A percentile compares a stretch with the other conserved stretches of the same genome.
Conservation (phyloP, 2,888 invertebrate species). For the Pinctada fucata region DNA sequence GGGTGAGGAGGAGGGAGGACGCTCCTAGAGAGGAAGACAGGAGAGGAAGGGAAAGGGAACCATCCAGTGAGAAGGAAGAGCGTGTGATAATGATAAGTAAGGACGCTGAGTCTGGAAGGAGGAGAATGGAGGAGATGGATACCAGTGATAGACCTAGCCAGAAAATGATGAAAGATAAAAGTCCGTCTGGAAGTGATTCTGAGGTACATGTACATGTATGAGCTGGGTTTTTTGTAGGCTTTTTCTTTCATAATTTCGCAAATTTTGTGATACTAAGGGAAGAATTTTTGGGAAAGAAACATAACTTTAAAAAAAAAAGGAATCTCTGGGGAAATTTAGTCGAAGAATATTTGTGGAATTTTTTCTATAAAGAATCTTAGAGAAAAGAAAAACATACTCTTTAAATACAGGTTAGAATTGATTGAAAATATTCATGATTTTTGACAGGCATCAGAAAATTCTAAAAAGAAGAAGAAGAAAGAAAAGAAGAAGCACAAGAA, state of each 20-base stretch:
- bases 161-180: slow-evolving; percentile 43
- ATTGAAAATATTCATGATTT: no score
- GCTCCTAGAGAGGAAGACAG: background rate
- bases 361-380: no score
- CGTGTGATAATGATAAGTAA: slow-evolving; percentile 30
- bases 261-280: no score
- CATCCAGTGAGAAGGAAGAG: slow-evolving; percentile 33
- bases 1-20: slow-evolving; percentile 8
- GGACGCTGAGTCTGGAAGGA: slow-evolving; percentile 6
- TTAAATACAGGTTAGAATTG: no score
- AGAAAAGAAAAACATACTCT: no score
- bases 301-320: no score
- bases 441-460: slow-evolving; percentile 20
- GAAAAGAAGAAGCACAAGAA: slow-evolving; percentile 63
- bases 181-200: slow-evolving; percentile 50
- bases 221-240: background rate
- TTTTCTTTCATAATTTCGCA: background rate
- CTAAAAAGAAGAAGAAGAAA: slow-evolving; percentile 64
- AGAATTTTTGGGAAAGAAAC: no score
- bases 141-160: slow-evolving; percentile 22
- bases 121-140: background rate
- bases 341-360: no score
- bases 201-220: slow-evolving; percentile 43
- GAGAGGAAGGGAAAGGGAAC: slow-evolving; percentile 9
- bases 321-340: no score